phyloP scores from a whole-genome alignment of 2,797 vertebrate genomes.

The Pseudomugil tenellus region DNA sequence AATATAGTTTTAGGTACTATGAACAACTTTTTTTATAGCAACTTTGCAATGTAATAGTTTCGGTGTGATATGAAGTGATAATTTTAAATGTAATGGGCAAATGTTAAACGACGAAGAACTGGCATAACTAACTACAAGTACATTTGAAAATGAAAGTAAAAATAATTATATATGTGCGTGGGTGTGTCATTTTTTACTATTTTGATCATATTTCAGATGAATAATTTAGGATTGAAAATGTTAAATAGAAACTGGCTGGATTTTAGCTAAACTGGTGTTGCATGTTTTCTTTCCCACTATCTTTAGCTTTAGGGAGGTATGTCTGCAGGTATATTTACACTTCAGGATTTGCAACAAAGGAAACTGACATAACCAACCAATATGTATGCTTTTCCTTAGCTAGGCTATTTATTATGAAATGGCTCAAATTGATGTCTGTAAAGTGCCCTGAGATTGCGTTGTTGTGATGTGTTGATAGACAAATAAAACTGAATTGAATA shows the following conservation, averaged over 20 bases:
- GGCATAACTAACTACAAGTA: background rate
- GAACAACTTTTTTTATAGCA: no score
- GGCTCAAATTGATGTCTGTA: no score
- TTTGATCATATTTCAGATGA: background rate
- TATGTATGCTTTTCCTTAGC: no score
- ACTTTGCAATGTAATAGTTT: background rate
- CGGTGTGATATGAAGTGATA: background rate
- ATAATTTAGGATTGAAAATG: no score
- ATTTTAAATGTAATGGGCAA: background rate
- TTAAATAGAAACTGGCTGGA: no score
- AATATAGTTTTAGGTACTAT: accelerated
- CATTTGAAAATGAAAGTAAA: background rate
- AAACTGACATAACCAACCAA: constrained; percentile 3
- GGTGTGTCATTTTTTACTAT: background rate
- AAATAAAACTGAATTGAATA: no score
- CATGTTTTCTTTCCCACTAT: background rate
- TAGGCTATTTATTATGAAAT: no score
- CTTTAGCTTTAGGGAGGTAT: background rate
- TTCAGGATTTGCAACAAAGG: constrained; percentile 1
- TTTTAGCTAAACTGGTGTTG: background rate
- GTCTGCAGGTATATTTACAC: constrained; percentile 19
- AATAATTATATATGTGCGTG: background rate
- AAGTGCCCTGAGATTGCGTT: no score
- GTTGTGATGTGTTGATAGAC: no score
- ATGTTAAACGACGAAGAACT: background rate